Conservation (phyloP, 2,113 vertebrate species). For the Salvator merianae region DNA sequence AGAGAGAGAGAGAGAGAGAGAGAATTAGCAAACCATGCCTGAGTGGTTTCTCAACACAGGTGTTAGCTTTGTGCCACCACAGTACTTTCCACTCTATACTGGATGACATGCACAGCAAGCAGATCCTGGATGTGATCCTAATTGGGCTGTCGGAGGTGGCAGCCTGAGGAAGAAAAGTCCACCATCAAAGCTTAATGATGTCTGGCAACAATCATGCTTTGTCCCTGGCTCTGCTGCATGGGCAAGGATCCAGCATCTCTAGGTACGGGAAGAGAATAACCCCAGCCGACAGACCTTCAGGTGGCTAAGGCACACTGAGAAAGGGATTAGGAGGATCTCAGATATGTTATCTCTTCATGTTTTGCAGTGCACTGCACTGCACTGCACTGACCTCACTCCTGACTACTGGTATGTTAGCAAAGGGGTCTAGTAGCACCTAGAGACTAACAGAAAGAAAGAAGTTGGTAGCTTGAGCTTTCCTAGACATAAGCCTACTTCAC, state of each 20-base stretch:
- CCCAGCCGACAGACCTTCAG: background rate
- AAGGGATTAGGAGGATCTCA: background rate
- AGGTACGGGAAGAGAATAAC: conserved; percentile 26
- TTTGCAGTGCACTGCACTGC: too few relatives aligned
- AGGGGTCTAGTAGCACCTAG: too few relatives aligned
- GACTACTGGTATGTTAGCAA: too few relatives aligned
- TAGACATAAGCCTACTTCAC: too few relatives aligned
- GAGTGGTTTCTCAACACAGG: background rate
- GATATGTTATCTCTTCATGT: too few relatives aligned
- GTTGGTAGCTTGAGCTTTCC: too few relatives aligned
- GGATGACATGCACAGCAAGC: background rate
- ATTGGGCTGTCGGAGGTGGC: conserved; percentile 44
- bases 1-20: too few relatives aligned
- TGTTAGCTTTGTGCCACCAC: accelerated
- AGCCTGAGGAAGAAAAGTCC: conserved; percentile 44
- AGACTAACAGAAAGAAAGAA: too few relatives aligned
- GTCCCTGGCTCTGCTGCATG: background rate
- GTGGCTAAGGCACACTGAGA: too few relatives aligned
- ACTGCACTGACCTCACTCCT: too few relatives aligned
- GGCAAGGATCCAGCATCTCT: background rate
- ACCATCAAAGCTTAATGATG: conserved; percentile 58
- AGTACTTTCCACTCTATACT: background rate
- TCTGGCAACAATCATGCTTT: conserved; percentile 5
- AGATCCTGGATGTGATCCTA: conserved; percentile 28
- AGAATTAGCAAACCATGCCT: background rate